Percentiles rank a stretch among this genome's conserved stretches.
Evolutionary conservation across 2,888 invertebrate species (phyloP).

Genomic region (Chrysodeixis includens): DNA sequence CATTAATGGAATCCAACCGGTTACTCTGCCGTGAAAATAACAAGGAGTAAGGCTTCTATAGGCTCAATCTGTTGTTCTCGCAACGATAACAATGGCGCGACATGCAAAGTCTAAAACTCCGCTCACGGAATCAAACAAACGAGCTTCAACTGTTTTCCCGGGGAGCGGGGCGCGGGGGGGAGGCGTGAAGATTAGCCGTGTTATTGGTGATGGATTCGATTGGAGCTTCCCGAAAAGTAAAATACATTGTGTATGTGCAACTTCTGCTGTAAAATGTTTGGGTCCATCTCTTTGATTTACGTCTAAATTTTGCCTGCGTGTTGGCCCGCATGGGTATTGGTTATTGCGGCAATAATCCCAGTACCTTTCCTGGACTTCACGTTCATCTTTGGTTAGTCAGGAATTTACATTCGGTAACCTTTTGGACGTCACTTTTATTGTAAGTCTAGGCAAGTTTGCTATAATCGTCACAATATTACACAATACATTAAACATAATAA

Average conservation of each 20-base stretch:
- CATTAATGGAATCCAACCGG: constrained; percentile 87
- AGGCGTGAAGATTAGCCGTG: constrained; percentile 9
- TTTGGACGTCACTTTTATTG: too few species aligned
- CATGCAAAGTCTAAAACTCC: constrained; percentile 55
- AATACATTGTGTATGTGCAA: too few species aligned
- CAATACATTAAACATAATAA: constrained; percentile 10
- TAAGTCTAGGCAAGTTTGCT: too few species aligned
- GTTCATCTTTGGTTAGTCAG: too few species aligned
- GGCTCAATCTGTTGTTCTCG: constrained; percentile 75
- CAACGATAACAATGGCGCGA: constrained; percentile 67
- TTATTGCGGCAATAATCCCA: too few species aligned
- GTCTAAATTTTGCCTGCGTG: too few species aligned
- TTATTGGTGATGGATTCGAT: neutral
- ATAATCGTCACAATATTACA: neutral
- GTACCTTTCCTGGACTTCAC: too few species aligned
- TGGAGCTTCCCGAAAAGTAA: too few species aligned
- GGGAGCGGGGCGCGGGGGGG: neutral
- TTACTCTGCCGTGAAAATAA: constrained; percentile 86
- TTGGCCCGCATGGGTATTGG: too few species aligned
- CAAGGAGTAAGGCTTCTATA: constrained; percentile 76
- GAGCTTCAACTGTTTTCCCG: neutral
- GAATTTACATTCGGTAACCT: too few species aligned
- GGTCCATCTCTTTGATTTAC: too few species aligned
- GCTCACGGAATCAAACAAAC: constrained; percentile 24
- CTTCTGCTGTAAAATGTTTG: too few species aligned